Evolutionary conservation across 1,140 invertebrate species (phyloP), one percentile per base, ranked within the genome.

Genomic region (Heterodera carotae): DNA sequence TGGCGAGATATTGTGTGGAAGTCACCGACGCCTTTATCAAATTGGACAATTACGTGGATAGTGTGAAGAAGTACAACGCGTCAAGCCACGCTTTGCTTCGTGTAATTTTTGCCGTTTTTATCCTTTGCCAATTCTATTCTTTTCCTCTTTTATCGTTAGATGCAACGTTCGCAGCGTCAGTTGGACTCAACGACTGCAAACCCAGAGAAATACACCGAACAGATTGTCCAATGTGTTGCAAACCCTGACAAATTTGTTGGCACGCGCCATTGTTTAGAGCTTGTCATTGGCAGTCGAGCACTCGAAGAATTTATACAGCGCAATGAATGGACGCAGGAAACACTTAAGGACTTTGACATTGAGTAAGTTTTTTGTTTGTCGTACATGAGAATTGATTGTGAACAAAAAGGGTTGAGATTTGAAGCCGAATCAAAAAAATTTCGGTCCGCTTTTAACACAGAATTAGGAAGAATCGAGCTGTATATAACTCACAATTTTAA

Each of bases 21-120:
- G 69, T 71, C 29, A 71, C 69, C 0, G 69, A 71, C n/a, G n/a
- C 69, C 15, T 71, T 71, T 39, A 71, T 71, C 6, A 48, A 48
- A 56, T n/a, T 71, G 34, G 69, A 71, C n/a, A 71, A 71, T 71
- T 71, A 71, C 33, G 48, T 53, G 18, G 69, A 71, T 22, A n/a
- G 36, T 27, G 59, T 56, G 31, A 71, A 71, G 33, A 48, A 71
- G 33, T 71, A 29, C 34, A 71, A 71, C 59, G 31, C 69, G 22
- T 71, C 69, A 27, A 71, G 48, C 33, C 59, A 56, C 18, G 69
- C 29, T 6, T 31, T n/a, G 22, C 69, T 71, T 25, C 39, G 72
- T 5, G 72, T n/a, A n/a, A n/a, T n/a, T n/a, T n/a, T n/a, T n/a
- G n/a, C n/a, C n/a, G n/a, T n/a, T n/a, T n/a, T n/a, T n/a, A n/a